A percentile compares a stretch with the other conserved stretches of the same genome.
phyloP scores from a whole-genome alignment of 2,888 invertebrate genomes.

The Cheilosia vernalis region DNA sequence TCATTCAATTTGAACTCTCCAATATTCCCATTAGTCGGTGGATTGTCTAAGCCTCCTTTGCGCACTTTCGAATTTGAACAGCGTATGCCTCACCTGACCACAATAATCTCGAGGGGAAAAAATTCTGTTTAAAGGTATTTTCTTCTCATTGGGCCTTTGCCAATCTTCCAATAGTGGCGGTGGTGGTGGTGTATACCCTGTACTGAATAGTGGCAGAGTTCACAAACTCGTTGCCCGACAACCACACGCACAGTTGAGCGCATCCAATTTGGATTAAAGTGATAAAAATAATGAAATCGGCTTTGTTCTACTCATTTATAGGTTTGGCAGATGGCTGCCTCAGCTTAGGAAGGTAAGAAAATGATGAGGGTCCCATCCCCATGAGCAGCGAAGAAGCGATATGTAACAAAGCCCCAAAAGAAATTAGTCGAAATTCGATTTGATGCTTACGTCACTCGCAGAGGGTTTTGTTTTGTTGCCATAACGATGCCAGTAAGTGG shows the following conservation, averaged over 20 bases:
- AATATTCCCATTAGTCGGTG: constrained; percentile 19
- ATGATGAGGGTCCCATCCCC: constrained; percentile 46
- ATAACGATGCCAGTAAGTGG: neutral
- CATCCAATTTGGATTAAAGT: constrained; percentile 75
- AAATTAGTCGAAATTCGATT: constrained; percentile 35
- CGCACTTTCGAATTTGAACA: constrained; percentile 48
- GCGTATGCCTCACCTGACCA: constrained; percentile 42
- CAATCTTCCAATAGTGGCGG: constrained; percentile 46
- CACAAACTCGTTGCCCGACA: constrained; percentile 36
- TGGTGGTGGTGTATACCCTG: neutral
- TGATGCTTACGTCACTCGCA: constrained; percentile 12
- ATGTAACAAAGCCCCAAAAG: constrained; percentile 14
- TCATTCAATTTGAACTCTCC: constrained; percentile 30
- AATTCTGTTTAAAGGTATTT: constrained; percentile 27
- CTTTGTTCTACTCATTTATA: constrained; percentile 55
- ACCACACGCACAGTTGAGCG: constrained; percentile 64
- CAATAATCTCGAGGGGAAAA: constrained; percentile 11
- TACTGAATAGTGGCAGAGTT: constrained; percentile 16
- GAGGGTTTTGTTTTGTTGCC: constrained; percentile 1
- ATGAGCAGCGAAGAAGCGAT: constrained; percentile 20
- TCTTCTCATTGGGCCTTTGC: constrained; percentile 17
- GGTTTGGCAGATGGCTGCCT: constrained; percentile 36
- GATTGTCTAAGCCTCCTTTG: constrained; percentile 2
- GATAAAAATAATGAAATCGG: constrained; percentile 72
- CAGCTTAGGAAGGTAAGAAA: constrained; percentile 54